phyloP scores from a whole-genome alignment of 2,113 vertebrate genomes.

The Halichoerus grypus region DNA sequence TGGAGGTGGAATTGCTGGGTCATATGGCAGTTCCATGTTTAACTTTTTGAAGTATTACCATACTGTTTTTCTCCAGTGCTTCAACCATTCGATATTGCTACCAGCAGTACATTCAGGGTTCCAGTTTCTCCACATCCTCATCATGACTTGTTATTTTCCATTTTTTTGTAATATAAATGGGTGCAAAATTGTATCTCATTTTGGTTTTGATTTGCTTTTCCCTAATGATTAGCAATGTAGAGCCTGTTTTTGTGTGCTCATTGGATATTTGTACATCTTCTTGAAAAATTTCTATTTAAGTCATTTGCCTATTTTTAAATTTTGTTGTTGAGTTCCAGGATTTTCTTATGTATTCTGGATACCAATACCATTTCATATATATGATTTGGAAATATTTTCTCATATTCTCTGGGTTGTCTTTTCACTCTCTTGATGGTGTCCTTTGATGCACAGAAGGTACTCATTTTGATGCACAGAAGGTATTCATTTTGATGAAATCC shows the following conservation, averaged over 20 bases:
- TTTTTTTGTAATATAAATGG: not conserved
- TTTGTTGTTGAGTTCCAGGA: not conserved
- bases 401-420: not conserved
- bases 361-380: not conserved
- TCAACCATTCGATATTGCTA: not conserved
- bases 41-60: not conserved
- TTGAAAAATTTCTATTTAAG: not conserved
- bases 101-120: not conserved
- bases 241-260: not conserved
- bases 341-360: not conserved
- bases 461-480: not conserved
- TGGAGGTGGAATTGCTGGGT: not conserved
- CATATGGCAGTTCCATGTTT: not conserved
- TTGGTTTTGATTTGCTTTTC: conserved; percentile 31
- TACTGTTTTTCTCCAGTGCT: not conserved
- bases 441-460: not conserved
- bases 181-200: not conserved
- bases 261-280: not conserved
- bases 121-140: not conserved
- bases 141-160: not conserved
- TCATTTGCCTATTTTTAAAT: not conserved
- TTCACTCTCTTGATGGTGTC: not conserved
- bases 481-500: not conserved
- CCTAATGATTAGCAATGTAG: not conserved
- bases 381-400: not conserved